Evolutionary conservation across 2,797 vertebrate species (phyloP), one percentile per base, ranked within the genome.

Genomic region (Myotis vivesi): DNA sequence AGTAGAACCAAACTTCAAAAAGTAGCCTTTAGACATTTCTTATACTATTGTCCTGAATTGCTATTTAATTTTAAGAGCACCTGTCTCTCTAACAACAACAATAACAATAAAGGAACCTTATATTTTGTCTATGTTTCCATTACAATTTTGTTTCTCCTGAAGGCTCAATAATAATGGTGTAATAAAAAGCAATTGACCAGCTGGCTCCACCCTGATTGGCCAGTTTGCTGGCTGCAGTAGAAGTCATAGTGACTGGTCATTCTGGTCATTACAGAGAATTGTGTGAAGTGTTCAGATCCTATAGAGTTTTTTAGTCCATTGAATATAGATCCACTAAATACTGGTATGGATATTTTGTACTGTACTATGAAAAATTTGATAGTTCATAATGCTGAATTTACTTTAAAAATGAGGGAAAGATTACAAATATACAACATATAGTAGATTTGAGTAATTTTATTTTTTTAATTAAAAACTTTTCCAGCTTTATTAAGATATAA

Each of bases 41-140:
- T 89, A 36, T 44, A 64, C 69, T 89, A 72, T 36, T 86, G 41
- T 44, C 8, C 38, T 59, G n/a, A 81, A 66, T 68, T 94, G 22
- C 23, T 88, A 53, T 84, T 84, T 87, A 83, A 86, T 86, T 83
- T 90, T 66, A 79, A 53, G 33, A 66, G 3, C 46, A 62, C 75
- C 62, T 87, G 22, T 84, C 33, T 68, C 41, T 69, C 9, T 82
- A 86, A 86, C 12, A 82, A 28, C 66, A 81, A 82, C 57, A 76
- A 81, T 12, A 72, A 81, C 41, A 51, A 87, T 25, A 59, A 92
- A 41, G 41, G n/a, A 80, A 84, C 7, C 30, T 25, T 62, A 84
- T 6, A 33, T 83, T 46, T 44, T 95, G 41, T 84, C 44, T 66
- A 19, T 95, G 36, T 80, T 95, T 91, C 51, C n/a, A 71, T 91